Conservation (phyloP, 2,888 invertebrate species). For the Argynnis bischoffii region DNA sequence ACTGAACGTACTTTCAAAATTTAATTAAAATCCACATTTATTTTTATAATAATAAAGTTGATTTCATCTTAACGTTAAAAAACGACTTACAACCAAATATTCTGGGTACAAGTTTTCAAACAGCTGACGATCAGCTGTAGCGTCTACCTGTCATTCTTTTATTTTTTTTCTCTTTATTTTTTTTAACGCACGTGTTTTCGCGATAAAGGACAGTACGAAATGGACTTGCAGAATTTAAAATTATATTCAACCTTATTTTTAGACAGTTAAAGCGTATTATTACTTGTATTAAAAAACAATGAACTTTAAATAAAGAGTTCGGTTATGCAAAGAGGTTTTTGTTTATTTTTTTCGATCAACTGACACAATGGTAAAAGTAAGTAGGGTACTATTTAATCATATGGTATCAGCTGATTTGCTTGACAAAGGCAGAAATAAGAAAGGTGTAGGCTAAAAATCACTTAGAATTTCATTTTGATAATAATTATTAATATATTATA, state of each 20-base stretch:
- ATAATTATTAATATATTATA: too few species aligned
- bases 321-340: constrained; percentile 46
- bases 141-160: constrained; percentile 48
- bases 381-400: constrained; percentile 32
- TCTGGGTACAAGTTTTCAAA: constrained; percentile 28
- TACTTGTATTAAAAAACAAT: constrained; percentile 32
- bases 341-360: constrained; percentile 43
- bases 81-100: constrained; percentile 13
- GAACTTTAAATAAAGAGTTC: constrained; percentile 39
- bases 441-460: background rate
- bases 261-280: constrained; percentile 11
- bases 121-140: constrained; percentile 50
- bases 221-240: constrained; percentile 27
- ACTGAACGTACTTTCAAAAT: background rate
- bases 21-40: background rate
- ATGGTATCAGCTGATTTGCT: constrained; percentile 31
- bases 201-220: constrained; percentile 42
- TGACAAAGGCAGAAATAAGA: constrained; percentile 16
- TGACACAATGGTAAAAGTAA: constrained; percentile 36
- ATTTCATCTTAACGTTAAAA: constrained; percentile 6
- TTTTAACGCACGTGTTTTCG: constrained; percentile 45
- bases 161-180: constrained; percentile 36
- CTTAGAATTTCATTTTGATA: too few species aligned
- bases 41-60: background rate
- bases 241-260: constrained; percentile 13